Evolutionary conservation across 1,140 invertebrate genomes (phyloP).

Genomic region (Drosophila yakuba): DNA sequence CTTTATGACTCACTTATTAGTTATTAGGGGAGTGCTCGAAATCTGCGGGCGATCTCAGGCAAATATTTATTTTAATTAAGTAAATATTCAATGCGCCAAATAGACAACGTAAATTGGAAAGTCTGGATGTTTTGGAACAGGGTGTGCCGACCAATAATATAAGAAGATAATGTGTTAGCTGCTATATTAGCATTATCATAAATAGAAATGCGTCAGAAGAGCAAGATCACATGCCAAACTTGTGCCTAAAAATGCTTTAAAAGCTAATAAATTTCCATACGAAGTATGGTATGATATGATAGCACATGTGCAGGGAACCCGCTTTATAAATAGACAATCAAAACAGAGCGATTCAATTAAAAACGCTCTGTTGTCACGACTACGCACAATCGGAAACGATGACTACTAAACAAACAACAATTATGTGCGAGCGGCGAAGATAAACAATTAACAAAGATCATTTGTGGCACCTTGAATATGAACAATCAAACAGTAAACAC

Average conservation of each 20-base stretch:
- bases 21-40: slow-evolving; percentile 1
- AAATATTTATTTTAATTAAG: slow-evolving; percentile 17
- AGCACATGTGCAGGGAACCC: too few relatives aligned
- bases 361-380: slow-evolving; percentile 23
- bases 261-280: not conserved
- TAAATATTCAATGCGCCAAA: slow-evolving; percentile 12
- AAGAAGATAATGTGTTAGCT: too few relatives aligned
- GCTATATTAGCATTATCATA: too few relatives aligned
- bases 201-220: not conserved
- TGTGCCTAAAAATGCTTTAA: too few relatives aligned
- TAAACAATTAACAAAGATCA: slow-evolving; percentile 29
- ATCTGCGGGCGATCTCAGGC: slow-evolving; percentile 6
- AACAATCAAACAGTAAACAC: slow-evolving; percentile 41
- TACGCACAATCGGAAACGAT: slow-evolving; percentile 15
- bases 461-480: slow-evolving; percentile 31
- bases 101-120: slow-evolving; percentile 1
- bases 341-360: slow-evolving; percentile 7
- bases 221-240: not conserved
- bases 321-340: too few relatives aligned
- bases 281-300: not conserved
- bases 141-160: too few relatives aligned
- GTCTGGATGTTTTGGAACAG: not conserved
- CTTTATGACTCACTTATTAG: slow-evolving; percentile 20
- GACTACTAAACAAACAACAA: slow-evolving; percentile 25
- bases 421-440: slow-evolving; percentile 12